Conservation (phyloP, 1,140 invertebrate genomes). For the Drosophila biarmipes region DNA sequence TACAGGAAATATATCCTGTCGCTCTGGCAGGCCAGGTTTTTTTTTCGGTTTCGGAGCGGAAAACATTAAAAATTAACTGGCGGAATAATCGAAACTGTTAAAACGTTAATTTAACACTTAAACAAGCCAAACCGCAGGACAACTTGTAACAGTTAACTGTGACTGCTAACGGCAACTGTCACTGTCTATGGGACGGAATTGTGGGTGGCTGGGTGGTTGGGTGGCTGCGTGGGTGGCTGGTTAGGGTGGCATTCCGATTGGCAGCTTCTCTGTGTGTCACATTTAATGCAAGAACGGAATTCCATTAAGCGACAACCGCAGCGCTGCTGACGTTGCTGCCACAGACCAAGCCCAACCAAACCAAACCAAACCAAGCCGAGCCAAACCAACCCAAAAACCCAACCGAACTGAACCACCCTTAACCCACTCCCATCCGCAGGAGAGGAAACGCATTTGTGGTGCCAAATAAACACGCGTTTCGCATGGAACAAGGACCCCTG, state of each 20-base stretch:
- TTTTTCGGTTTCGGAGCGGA: conserved; percentile 9
- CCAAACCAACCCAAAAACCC: conserved; percentile 17
- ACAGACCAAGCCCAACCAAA: conserved; percentile 59
- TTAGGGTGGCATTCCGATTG: conserved; percentile 70
- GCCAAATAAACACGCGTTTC: conserved; percentile 73
- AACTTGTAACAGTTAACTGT: conserved; percentile 58
- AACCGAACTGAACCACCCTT: conserved; percentile 19
- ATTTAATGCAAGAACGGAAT: conserved; percentile 81
- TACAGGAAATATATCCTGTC: conserved; percentile 24
- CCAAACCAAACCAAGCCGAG: conserved; percentile 24
- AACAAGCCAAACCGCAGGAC: conserved; percentile 78
- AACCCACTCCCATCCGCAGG: conserved; percentile 26
- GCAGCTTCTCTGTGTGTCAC: conserved; percentile 80
- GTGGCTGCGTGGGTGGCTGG: too few relatives aligned
- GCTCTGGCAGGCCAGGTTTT: conserved; percentile 17
- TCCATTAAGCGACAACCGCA: conserved; percentile 83
- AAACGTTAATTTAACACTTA: conserved; percentile 83
- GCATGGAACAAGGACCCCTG: conserved; percentile 8
- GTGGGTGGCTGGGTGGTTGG: neutral
- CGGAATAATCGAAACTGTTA: conserved; percentile 78
- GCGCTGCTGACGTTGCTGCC: conserved; percentile 59
- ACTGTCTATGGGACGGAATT: conserved; percentile 34
- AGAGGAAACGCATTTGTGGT: conserved; percentile 79
- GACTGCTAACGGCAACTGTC: conserved; percentile 59
- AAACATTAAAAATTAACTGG: conserved; percentile 79